These are phyloP conservation scores for Eupithecia pulchellata DNA, from an alignment of 2,888 invertebrate species.

Conservation along the genomic window DNA sequence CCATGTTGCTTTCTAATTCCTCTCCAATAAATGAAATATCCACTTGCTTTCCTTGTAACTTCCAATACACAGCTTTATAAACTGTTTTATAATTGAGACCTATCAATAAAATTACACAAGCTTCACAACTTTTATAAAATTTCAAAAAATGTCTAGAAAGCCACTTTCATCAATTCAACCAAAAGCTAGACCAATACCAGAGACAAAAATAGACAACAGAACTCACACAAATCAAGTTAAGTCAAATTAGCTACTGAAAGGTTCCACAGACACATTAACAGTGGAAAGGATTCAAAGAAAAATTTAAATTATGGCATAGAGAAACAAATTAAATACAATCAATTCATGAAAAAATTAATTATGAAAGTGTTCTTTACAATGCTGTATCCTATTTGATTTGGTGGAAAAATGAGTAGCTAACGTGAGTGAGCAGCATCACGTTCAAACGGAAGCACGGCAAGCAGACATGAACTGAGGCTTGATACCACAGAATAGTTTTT, in stretches of 20 bases:
- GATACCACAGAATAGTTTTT: background rate
- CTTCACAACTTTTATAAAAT: constrained; percentile 41
- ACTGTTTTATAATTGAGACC: constrained; percentile 10
- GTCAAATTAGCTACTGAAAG: constrained; percentile 1
- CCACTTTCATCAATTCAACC: constrained; percentile 69
- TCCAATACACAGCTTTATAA: constrained; percentile 10
- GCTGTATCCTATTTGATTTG: too few relatives aligned
- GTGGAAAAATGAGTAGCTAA: too few relatives aligned
- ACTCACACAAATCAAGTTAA: background rate
- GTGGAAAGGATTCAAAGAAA: background rate
- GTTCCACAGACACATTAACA: background rate
- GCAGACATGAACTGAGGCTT: background rate
- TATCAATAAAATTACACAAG: background rate
- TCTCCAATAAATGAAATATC: constrained; percentile 20
- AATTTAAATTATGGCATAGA: too few relatives aligned
- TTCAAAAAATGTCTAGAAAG: constrained; percentile 76
- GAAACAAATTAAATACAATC: too few relatives aligned
- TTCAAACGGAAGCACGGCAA: too few relatives aligned
- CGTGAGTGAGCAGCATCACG: too few relatives aligned
- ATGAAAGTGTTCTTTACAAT: too few relatives aligned
- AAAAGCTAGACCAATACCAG: constrained; percentile 12
- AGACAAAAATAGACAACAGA: constrained; percentile 9
- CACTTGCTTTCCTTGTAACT: constrained; percentile 3
- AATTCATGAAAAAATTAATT: too few relatives aligned
- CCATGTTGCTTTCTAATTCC: constrained; percentile 85